phyloP scores from a whole-genome alignment of 2,888 invertebrate species.

The Diadegma fenestrale region DNA sequence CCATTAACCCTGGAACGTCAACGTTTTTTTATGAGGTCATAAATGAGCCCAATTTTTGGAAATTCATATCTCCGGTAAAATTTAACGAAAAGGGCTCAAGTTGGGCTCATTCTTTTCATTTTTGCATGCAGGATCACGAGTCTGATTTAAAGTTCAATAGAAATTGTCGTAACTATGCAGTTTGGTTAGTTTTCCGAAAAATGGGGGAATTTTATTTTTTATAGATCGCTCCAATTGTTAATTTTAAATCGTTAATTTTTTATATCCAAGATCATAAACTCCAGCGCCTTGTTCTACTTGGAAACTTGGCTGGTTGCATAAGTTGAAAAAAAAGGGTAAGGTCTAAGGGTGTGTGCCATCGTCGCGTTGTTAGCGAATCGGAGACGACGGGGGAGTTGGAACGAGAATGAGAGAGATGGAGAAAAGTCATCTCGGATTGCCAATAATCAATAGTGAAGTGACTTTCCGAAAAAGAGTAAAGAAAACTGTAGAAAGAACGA shows the following conservation, averaged over 20 bases:
- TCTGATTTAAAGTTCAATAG: no score
- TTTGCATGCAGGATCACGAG: no score
- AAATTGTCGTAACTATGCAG: no score
- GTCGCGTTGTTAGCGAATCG: conserved; percentile 54
- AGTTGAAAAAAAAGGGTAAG: conserved; percentile 48
- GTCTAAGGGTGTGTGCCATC: conserved; percentile 33
- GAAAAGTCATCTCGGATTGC: conserved; percentile 76
- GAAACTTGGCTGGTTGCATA: neutral
- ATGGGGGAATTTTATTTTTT: no score
- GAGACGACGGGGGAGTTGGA: conserved; percentile 32
- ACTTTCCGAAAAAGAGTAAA: conserved; percentile 70
- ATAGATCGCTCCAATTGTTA: no score
- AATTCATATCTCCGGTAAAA: no score
- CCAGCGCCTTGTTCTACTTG: neutral
- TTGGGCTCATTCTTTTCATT: no score
- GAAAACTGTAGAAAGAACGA: conserved; percentile 49
- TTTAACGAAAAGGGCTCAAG: no score
- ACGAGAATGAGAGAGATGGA: conserved; percentile 51
- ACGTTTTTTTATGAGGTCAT: no score
- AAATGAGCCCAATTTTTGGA: no score
- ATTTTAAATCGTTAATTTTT: neutral
- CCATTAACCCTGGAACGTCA: no score
- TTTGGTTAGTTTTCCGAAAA: no score
- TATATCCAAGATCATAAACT: neutral
- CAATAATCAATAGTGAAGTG: conserved; percentile 77